Conservation (phyloP, 1,140 invertebrate genomes). For the Asobara japonica region DNA sequence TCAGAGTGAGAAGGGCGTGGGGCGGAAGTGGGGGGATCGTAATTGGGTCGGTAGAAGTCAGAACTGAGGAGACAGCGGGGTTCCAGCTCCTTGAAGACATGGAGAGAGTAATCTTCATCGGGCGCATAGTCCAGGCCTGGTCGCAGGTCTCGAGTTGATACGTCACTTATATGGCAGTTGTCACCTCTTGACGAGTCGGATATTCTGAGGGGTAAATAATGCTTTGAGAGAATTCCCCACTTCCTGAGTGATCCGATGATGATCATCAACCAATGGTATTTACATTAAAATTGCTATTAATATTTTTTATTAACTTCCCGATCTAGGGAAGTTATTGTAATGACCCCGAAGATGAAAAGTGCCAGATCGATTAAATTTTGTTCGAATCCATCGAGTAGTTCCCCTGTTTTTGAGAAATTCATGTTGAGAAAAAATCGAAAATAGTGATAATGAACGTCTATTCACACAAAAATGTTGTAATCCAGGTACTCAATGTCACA, state of each 20-base stretch:
- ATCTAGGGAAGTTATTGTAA: too few species aligned
- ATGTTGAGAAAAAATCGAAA: too few species aligned
- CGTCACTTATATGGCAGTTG: slow-evolving; percentile 77
- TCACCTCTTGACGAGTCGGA: slow-evolving; percentile 40
- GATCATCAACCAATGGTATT: not conserved
- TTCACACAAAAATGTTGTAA: too few species aligned
- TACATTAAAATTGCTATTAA: too few species aligned
- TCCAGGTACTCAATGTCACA: too few species aligned
- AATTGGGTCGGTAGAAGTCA: slow-evolving; percentile 4
- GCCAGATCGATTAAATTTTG: too few species aligned
- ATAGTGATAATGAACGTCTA: too few species aligned
- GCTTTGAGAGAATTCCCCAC: not conserved
- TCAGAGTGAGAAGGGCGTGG: not conserved
- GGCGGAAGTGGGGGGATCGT: not conserved
- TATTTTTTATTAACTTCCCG: too few species aligned
- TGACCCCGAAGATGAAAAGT: too few species aligned
- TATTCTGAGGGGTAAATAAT: slow-evolving; percentile 31
- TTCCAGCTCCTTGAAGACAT: slow-evolving; percentile 72
- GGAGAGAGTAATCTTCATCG: slow-evolving; percentile 71
- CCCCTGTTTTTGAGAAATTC: too few species aligned
- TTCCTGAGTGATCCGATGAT: not conserved
- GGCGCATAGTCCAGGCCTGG: slow-evolving; percentile 73
- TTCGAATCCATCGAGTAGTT: too few species aligned
- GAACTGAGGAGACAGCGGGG: slow-evolving; percentile 50
- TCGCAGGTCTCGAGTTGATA: slow-evolving; percentile 75